phyloP scores from a whole-genome alignment of 2,113 vertebrate genomes.

The Sebastes schlegelii region DNA sequence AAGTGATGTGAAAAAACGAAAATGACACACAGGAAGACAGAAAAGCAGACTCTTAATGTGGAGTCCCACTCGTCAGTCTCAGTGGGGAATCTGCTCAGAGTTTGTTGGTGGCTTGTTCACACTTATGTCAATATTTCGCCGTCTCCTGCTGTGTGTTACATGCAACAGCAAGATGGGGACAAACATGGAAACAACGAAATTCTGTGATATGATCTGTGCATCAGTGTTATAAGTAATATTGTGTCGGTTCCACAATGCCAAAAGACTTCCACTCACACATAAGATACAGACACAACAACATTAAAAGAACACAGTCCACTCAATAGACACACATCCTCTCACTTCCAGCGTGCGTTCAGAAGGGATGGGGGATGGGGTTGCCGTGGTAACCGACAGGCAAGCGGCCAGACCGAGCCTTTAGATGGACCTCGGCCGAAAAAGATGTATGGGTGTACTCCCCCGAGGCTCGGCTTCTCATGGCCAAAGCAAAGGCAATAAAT shows the following conservation, averaged over 20 bases:
- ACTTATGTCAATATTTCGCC: not conserved
- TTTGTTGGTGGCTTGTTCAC: not conserved
- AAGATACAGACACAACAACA: not conserved
- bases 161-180: not conserved
- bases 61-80: not conserved
- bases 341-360: not conserved
- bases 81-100: constrained; percentile 4
- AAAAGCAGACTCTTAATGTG: not conserved
- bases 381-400: constrained; percentile 47
- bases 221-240: not conserved
- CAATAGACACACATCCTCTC: not conserved
- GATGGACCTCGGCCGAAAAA: constrained; percentile 36
- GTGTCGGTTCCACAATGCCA: not conserved
- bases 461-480: constrained; percentile 27
- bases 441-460: constrained; percentile 39
- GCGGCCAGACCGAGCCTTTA: not conserved
- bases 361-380: constrained; percentile 34
- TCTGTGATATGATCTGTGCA: not conserved
- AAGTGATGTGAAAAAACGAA: not conserved
- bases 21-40: not conserved
- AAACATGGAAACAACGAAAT: not conserved
- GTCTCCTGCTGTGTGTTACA: not conserved
- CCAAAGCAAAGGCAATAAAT: constrained; percentile 50
- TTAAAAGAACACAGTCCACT: constrained; percentile 4
- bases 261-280: not conserved